phyloP scores from a whole-genome alignment of 2,888 invertebrate genomes.

The Ennomos quercinarius region DNA sequence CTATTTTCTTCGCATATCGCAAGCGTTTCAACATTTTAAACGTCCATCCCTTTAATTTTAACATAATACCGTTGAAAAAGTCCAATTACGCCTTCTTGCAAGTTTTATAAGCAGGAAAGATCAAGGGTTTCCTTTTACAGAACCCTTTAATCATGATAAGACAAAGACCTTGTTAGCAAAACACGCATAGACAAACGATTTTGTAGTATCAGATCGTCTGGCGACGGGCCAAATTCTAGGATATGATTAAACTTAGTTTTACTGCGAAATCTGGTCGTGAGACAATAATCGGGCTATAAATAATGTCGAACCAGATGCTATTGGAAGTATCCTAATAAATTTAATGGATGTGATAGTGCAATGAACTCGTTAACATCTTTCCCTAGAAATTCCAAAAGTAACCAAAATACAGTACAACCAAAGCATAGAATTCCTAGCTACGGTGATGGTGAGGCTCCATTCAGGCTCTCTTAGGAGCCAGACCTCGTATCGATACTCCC shows the following conservation, averaged over 20 bases:
- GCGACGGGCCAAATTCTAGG: slow-evolving; percentile 34
- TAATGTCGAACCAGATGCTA: slow-evolving; percentile 8
- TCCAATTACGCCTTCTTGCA: slow-evolving; percentile 5
- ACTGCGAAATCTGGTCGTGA: slow-evolving; percentile 18
- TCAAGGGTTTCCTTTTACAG: slow-evolving; percentile 20
- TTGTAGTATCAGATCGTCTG: slow-evolving; percentile 31
- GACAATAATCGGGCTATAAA: slow-evolving; percentile 23
- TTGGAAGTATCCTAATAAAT: too few species aligned
- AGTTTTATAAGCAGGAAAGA: slow-evolving; percentile 5
- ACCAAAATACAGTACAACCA: too few species aligned
- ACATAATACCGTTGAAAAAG: neutral
- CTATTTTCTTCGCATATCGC: too few species aligned
- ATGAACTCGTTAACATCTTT: too few species aligned
- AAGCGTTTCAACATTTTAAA: too few species aligned
- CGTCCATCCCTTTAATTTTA: neutral
- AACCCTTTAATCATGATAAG: slow-evolving; percentile 36
- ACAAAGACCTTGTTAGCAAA: slow-evolving; percentile 33
- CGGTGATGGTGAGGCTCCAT: slow-evolving; percentile 9
- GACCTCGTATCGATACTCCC: slow-evolving; percentile 38
- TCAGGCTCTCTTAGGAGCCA: slow-evolving; percentile 12
- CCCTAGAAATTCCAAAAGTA: too few species aligned
- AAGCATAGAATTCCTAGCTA: neutral
- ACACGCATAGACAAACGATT: slow-evolving; percentile 32
- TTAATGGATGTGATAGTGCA: too few species aligned
- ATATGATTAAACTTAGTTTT: slow-evolving; percentile 23